These are phyloP conservation scores for Lepas anatifera DNA, from an alignment of 2,888 invertebrate genomes.

Conservation along the genomic window DNA sequence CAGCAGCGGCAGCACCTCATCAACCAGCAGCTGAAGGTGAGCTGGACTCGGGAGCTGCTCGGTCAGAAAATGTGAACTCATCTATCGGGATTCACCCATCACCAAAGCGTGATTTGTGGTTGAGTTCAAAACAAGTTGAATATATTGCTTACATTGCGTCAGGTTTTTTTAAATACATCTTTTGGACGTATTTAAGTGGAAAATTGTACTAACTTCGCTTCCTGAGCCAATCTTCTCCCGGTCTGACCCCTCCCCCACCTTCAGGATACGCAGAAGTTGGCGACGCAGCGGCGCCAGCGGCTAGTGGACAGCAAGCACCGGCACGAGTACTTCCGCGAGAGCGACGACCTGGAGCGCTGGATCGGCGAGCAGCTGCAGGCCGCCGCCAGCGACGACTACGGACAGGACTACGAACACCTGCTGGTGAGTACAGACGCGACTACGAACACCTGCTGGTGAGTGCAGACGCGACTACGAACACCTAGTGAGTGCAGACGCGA, in stretches of 20 bases:
- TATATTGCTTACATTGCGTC: no score
- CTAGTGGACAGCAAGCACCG: constrained; percentile 82
- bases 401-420: constrained; percentile 85
- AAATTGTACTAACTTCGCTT: no score
- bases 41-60: no score
- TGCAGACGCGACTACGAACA: constrained; percentile 80
- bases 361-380: constrained; percentile 79
- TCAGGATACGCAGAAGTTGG: constrained; percentile 58
- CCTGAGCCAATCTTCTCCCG: no score
- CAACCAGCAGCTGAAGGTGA: constrained; percentile 54
- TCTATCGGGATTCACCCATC: no score
- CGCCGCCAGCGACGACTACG: constrained; percentile 84
- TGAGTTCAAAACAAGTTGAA: no score
- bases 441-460: constrained; percentile 73
- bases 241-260: no score
- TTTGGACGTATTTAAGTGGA: no score
- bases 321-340: constrained; percentile 83
- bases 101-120: no score
- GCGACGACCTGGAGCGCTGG: constrained; percentile 81
- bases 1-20: constrained; percentile 53
- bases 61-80: no score
- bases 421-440: constrained; percentile 40
- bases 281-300: constrained; percentile 63
- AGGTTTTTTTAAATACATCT: no score
- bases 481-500: no score